These are phyloP conservation scores for Caenorhabditis sp. DNA, from an alignment of 2,888 invertebrate genomes.

Conservation along the genomic window DNA sequence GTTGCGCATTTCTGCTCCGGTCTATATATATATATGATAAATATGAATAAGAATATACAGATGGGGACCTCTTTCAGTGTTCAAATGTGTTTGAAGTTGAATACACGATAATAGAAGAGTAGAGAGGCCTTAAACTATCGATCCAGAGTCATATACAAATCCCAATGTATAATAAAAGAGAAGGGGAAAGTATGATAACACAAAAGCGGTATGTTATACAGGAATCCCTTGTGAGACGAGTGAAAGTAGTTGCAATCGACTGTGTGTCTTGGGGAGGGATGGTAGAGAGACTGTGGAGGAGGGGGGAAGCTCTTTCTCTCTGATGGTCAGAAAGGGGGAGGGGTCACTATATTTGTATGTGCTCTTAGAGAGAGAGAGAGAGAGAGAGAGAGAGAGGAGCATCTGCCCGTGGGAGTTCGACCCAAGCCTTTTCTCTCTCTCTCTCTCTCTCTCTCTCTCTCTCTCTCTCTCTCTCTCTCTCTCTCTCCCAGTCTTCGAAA, in stretches of 20 bases:
- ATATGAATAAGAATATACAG: constrained; percentile 4
- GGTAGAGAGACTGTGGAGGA: constrained; percentile 3
- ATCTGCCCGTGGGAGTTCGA: constrained; percentile 19
- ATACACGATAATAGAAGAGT: constrained; percentile 14
- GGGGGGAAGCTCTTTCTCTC: background rate
- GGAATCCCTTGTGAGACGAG: background rate
- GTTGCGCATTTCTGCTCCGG: constrained; percentile 55
- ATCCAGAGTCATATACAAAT: constrained; percentile 23
- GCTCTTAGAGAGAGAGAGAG: constrained; percentile 23
- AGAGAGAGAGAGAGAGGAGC: too few species aligned
- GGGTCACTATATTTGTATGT: constrained; percentile 48
- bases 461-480: too few species aligned
- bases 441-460: too few species aligned
- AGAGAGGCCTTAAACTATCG: constrained; percentile 1
- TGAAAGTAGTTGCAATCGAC: constrained; percentile 29
- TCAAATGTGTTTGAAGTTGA: constrained; percentile 44
- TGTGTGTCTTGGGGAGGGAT: constrained; percentile 15
- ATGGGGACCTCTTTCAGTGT: constrained; percentile 10
- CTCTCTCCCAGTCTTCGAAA: background rate
- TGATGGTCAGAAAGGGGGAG: constrained; percentile 23
- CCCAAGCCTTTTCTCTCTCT: too few species aligned
- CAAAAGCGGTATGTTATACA: background rate
- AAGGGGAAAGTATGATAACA: background rate
- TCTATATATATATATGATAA: background rate
- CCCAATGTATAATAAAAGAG: background rate